Conservation (phyloP, 2,797 vertebrate species). For the Moxostoma hubbsi region DNA sequence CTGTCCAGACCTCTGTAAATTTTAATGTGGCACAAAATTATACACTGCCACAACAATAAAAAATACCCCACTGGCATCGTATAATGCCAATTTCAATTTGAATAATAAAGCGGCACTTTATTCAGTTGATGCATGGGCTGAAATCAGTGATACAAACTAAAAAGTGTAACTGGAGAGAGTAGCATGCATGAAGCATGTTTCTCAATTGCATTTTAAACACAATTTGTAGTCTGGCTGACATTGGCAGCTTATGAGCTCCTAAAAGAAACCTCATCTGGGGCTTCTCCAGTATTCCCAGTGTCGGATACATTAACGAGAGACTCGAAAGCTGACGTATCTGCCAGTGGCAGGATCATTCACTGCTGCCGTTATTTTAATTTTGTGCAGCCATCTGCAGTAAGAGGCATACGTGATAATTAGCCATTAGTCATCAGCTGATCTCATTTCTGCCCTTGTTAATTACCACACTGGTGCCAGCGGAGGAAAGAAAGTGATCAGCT, state of each 20-base stretch:
- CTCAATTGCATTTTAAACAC: constrained; percentile 38
- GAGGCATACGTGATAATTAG: constrained; percentile 60
- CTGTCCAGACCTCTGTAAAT: background rate
- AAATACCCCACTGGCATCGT: constrained; percentile 27
- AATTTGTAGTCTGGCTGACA: constrained; percentile 36
- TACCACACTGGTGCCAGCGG: constrained; percentile 44
- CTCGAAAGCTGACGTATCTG: background rate
- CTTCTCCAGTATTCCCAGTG: background rate
- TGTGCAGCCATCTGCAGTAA: constrained; percentile 54
- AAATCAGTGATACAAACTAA: constrained; percentile 42
- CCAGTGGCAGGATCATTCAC: constrained; percentile 26
- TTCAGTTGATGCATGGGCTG: constrained; percentile 32
- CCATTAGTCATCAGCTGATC: constrained; percentile 57
- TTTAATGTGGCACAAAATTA: constrained; percentile 29
- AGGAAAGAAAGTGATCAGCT: constrained; percentile 51
- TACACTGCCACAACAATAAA: constrained; percentile 18
- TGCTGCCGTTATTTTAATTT: constrained; percentile 43
- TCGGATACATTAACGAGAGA: constrained; percentile 28
- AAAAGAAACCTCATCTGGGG: background rate
- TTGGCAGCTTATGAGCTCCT: constrained; percentile 11
- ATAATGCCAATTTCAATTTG: constrained; percentile 25
- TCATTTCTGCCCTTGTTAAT: constrained; percentile 57
- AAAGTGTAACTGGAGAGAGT: constrained; percentile 1
- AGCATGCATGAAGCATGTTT: constrained; percentile 18
- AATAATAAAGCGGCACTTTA: constrained; percentile 12